phyloP scores from a whole-genome alignment of 2,113 vertebrate genomes.

The Pyrgilauda ruficollis region DNA sequence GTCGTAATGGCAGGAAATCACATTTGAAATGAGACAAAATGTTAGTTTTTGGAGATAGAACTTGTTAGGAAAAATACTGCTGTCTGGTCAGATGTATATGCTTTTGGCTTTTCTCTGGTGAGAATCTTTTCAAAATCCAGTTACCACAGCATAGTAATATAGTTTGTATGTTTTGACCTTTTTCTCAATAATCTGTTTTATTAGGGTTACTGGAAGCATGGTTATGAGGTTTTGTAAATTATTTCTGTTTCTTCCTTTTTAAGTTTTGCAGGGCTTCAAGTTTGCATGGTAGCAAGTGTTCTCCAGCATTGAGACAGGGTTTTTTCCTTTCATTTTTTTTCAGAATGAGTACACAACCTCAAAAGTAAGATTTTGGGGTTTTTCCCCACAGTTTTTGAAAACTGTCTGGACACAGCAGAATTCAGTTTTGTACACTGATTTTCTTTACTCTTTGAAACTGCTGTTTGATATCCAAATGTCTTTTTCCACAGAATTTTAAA shows the following conservation, averaged over 20 bases:
- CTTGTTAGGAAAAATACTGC: background rate
- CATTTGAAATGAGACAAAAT: background rate
- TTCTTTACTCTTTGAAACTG: background rate
- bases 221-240: background rate
- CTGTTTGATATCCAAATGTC: background rate
- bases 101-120: background rate
- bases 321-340: background rate
- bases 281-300: background rate
- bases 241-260: background rate
- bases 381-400: background rate
- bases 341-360: background rate
- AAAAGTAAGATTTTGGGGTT: background rate
- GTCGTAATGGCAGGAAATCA: background rate
- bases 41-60: background rate
- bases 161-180: background rate
- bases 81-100: background rate
- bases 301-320: background rate
- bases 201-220: rapidly evolving
- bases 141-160: background rate
- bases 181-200: background rate
- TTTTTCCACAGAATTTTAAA: background rate
- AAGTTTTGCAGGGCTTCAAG: background rate
- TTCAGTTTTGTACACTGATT: background rate
- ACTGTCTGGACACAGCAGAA: background rate
- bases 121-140: background rate